phyloP scores from a whole-genome alignment of 2,797 vertebrate species.

The Semaprochilodus insignis region DNA sequence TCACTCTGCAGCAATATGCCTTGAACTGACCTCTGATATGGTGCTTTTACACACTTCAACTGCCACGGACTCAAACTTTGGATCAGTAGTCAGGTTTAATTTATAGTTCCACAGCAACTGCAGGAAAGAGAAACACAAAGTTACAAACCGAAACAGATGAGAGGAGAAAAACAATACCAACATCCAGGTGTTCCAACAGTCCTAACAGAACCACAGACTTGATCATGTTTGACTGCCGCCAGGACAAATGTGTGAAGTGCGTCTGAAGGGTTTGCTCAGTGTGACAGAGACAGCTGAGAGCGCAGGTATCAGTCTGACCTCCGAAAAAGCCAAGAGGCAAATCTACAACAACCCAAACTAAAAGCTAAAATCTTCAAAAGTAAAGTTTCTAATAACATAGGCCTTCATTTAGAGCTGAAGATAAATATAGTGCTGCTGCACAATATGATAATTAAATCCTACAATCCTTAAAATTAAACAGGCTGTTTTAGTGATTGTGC shows the following conservation, averaged over 20 bases:
- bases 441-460: no score
- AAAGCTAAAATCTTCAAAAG: no score
- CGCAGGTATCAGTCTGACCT: not conserved
- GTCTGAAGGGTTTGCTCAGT: not conserved
- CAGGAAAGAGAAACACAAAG: not conserved
- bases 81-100: constrained; percentile 91
- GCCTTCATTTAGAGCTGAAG: not conserved
- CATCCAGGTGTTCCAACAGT: not conserved
- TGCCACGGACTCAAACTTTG: constrained; percentile 90
- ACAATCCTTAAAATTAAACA: no score
- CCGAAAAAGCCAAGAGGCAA: not conserved
- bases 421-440: not conserved
- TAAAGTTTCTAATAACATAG: no score
- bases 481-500: no score
- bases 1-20: not conserved
- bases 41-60: constrained; percentile 90
- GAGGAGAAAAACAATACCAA: not conserved
- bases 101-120: constrained; percentile 95
- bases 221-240: not conserved
- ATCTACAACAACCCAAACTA: not conserved
- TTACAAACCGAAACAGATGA: constrained; percentile 9
- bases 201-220: not conserved
- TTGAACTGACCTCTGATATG: constrained; percentile 81
- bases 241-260: constrained; percentile 6
- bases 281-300: not conserved